Percentiles rank a stretch among this genome's conserved stretches.
These are phyloP conservation scores for Petrocephalus schoutedeni DNA, from an alignment of 2,797 vertebrate genomes.

Conservation along the genomic window DNA sequence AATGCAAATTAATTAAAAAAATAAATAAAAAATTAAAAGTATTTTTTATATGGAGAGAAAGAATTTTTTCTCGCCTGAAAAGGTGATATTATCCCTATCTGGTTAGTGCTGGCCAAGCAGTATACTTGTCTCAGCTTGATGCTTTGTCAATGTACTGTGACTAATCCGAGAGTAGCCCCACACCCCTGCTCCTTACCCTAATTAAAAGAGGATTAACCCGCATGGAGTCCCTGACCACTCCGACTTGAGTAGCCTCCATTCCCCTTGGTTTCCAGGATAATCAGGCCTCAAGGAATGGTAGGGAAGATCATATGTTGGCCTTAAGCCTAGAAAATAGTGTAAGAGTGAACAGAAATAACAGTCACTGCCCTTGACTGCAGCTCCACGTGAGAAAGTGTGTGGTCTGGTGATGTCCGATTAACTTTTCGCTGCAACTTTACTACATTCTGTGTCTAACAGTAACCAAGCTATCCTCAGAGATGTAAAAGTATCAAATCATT, in stretches of 20 bases:
- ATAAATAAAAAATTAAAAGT: neutral
- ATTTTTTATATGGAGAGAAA: slow-evolving; percentile 13
- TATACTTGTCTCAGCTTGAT: slow-evolving; percentile 16
- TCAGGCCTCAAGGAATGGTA: slow-evolving; percentile 21
- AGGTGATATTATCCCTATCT: slow-evolving; percentile 30
- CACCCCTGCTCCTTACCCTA: slow-evolving; percentile 52
- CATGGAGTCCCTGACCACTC: slow-evolving; percentile 71
- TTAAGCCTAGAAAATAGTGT: slow-evolving; percentile 38
- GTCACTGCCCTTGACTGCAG: neutral
- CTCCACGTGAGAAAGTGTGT: neutral
- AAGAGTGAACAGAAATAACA: slow-evolving; percentile 13
- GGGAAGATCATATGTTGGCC: slow-evolving; percentile 19
- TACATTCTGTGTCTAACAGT: neutral
- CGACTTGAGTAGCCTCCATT: slow-evolving; percentile 67
- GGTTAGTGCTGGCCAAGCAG: slow-evolving; percentile 20
- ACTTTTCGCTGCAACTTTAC: neutral
- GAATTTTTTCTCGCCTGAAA: slow-evolving; percentile 27
- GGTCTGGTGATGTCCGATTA: neutral
- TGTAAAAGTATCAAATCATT: neutral
- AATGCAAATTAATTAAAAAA: neutral
- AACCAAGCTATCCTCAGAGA: neutral
- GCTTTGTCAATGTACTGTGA: slow-evolving; percentile 17
- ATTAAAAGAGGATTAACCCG: slow-evolving; percentile 60
- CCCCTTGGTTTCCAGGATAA: slow-evolving; percentile 16
- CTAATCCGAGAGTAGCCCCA: slow-evolving; percentile 27